Evolutionary conservation across 2,888 invertebrate species (phyloP).

Genomic region (Acleris emargana): DNA sequence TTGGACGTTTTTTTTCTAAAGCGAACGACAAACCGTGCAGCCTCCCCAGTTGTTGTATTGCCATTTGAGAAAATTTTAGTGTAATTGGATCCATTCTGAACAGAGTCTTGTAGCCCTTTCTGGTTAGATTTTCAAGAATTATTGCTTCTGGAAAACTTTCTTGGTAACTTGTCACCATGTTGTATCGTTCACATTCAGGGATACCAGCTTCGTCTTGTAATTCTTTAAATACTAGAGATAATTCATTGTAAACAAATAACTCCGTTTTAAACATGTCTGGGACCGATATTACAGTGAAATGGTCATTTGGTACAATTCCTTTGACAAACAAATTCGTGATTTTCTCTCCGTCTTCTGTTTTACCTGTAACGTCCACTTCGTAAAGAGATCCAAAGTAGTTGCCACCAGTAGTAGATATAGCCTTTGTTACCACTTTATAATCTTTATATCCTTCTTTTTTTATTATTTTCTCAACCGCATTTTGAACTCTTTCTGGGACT

Average conservation of each 20-base stretch:
- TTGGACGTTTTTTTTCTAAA: slow-evolving; percentile 42
- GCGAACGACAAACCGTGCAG: slow-evolving; percentile 49
- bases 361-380: slow-evolving; percentile 55
- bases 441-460: slow-evolving; percentile 45
- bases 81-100: slow-evolving; percentile 45
- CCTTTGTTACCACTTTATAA: slow-evolving; percentile 42
- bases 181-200: slow-evolving; percentile 41
- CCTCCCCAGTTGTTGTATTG: slow-evolving; percentile 48
- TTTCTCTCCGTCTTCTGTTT: slow-evolving; percentile 49
- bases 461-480: slow-evolving; percentile 45
- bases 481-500: slow-evolving; percentile 39
- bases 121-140: slow-evolving; percentile 47
- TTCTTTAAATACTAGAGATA: slow-evolving; percentile 43
- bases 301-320: slow-evolving; percentile 42
- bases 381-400: slow-evolving; percentile 55
- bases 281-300: slow-evolving; percentile 41
- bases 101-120: slow-evolving; percentile 47
- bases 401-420: slow-evolving; percentile 52
- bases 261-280: slow-evolving; percentile 43
- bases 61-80: slow-evolving; percentile 45
- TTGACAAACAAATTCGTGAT: slow-evolving; percentile 60
- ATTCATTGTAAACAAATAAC: slow-evolving; percentile 53
- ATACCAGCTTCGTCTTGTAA: slow-evolving; percentile 45
- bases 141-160: slow-evolving; percentile 41
- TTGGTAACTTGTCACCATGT: slow-evolving; percentile 41